Evolutionary conservation across 2,888 invertebrate genomes (phyloP).

Genomic region (Epistrophe eligans): DNA sequence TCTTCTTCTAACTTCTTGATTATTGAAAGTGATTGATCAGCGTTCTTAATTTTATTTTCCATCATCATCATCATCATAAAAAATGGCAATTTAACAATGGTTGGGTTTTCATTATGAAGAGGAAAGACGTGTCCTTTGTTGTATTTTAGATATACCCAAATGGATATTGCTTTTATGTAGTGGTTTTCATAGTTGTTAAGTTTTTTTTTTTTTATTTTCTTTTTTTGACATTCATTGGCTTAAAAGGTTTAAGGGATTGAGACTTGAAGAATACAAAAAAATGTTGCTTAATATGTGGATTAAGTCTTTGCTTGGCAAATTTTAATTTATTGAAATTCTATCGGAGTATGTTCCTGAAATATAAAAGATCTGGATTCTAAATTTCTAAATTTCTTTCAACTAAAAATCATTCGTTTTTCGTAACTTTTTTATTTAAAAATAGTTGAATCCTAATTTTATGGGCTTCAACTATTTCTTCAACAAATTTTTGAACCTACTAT

Average conservation of each 20-base stretch:
- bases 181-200: neutral
- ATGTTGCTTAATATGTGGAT: no score
- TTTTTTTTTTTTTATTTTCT: neutral
- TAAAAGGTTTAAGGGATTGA: neutral
- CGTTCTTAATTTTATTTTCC: constrained; percentile 36
- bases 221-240: neutral
- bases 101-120: constrained; percentile 1
- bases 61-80: constrained; percentile 10
- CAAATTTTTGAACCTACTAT: no score
- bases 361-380: no score
- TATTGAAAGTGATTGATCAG: constrained; percentile 72
- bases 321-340: no score
- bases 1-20: constrained; percentile 33
- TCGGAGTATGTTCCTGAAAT: no score
- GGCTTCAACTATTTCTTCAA: no score
- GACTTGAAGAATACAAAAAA: neutral
- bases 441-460: no score
- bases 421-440: no score
- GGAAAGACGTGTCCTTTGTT: neutral
- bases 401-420: no score
- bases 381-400: no score
- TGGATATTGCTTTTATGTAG: neutral
- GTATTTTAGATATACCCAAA: no score
- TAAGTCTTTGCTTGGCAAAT: no score
- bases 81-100: neutral